Evolutionary conservation across 23 tunicate species (phyloP), one percentile per base, ranked within the genome.

Genomic region (Pegea sp.): DNA sequence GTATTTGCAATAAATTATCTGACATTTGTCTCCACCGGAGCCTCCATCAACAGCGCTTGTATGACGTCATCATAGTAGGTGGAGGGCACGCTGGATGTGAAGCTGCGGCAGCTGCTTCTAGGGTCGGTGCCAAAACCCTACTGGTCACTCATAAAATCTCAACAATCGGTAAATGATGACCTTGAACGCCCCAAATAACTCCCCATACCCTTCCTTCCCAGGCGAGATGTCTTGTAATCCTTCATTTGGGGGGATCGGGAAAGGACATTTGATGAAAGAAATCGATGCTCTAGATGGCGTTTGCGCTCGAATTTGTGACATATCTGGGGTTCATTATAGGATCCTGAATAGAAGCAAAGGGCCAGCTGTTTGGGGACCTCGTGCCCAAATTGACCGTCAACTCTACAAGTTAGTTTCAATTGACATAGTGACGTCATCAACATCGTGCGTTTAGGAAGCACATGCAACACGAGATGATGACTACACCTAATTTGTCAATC

Each of bases 31-130:
- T n/a, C n/a, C n/a, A n/a, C n/a, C n/a, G n/a, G n/a, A n/a, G n/a
- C n/a, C n/a, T n/a, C n/a, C n/a, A n/a, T n/a, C n/a, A n/a, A n/a
- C n/a, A n/a, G n/a, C n/a, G n/a, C n/a, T n/a, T n/a, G 44, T 84
- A 73, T 62, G 95, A 84, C 28, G 95, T 84, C 16, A 58, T 84
- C 11, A 76, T 84, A 4, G 95, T 84, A 24, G 95, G 95, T 28
- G 95, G 95, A 8, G 95, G 95, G n/a, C 95, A 84, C 74, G 95
- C 95, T 20, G 95, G 95, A 8, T 84, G 95, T 68, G 95, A 84
- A 43, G 95, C 95, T 34, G 95, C 95, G 8, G 70, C 81, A 20
- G 95, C 95, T 23, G 56, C 95, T 21, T 76, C 95, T 20, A 44
- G 95, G n/a, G 76, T 84, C 26, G 95, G 95, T n/a, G 65, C 77